Evolutionary conservation across 2,888 invertebrate genomes (phyloP).

Genomic region (Amphipyra tragopoginis): DNA sequence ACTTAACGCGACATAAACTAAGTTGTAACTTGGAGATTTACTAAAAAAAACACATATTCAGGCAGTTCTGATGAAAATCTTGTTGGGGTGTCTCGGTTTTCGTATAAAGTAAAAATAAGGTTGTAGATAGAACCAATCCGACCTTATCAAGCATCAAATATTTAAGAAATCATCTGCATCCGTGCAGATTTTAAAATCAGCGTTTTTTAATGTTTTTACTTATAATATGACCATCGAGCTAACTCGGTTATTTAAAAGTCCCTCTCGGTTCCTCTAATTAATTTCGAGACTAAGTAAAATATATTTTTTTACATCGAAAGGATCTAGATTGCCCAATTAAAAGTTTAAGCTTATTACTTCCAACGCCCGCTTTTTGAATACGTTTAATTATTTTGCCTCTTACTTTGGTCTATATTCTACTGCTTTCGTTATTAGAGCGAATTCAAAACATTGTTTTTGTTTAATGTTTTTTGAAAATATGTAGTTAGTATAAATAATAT

Average conservation of each 20-base stretch:
- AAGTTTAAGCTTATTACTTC: slow-evolving; percentile 72
- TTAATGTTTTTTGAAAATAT: slow-evolving; percentile 8
- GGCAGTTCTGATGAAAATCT: too few species aligned
- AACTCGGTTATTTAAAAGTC: slow-evolving; percentile 58
- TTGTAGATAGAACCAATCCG: too few species aligned
- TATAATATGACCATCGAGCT: slow-evolving; percentile 30
- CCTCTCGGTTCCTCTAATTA: slow-evolving; percentile 56
- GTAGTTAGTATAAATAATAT: background rate
- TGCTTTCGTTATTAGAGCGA: slow-evolving; percentile 37
- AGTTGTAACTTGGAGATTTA: too few species aligned
- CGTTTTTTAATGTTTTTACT: slow-evolving; percentile 47
- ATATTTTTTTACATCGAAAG: slow-evolving; percentile 58
- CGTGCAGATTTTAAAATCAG: slow-evolving; percentile 40
- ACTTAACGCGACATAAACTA: too few species aligned
- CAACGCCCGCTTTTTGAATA: slow-evolving; percentile 67
- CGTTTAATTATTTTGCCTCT: slow-evolving; percentile 69
- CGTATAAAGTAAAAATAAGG: too few species aligned
- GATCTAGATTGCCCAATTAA: slow-evolving; percentile 72
- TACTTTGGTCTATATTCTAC: slow-evolving; percentile 44
- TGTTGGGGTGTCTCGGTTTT: too few species aligned
- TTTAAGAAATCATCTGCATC: slow-evolving; percentile 24
- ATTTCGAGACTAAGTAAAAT: slow-evolving; percentile 58
- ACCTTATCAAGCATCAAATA: background rate
- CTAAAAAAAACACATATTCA: too few species aligned
- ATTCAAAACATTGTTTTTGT: slow-evolving; percentile 36